phyloP scores from a whole-genome alignment of 1,140 invertebrate genomes.

The Drosophila seguyi region DNA sequence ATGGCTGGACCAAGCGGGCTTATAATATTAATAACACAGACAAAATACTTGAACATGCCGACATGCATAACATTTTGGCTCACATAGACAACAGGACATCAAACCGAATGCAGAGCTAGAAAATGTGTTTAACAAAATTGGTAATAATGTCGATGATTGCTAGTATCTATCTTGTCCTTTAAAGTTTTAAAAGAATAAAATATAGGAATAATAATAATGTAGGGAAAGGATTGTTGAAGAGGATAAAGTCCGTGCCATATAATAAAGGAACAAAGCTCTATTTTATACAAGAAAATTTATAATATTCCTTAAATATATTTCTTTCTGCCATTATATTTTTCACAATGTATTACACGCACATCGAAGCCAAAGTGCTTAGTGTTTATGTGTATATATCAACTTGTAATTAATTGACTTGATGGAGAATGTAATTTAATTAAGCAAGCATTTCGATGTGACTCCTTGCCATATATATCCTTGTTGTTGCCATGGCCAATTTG shows the following conservation, averaged over 20 bases:
- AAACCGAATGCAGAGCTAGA: conserved; percentile 1
- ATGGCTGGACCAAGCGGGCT: conserved; percentile 66
- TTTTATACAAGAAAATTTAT: no score
- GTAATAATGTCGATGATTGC: background rate
- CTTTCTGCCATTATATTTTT: background rate
- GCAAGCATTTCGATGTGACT: conserved; percentile 78
- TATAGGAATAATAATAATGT: no score
- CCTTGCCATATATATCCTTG: conserved; percentile 51
- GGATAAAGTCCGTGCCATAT: no score
- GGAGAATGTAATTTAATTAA: conserved; percentile 85
- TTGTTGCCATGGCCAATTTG: conserved; percentile 41
- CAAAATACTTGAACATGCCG: conserved; percentile 81
- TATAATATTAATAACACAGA: conserved; percentile 84
- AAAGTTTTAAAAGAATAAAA: no score
- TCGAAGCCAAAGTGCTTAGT: conserved; percentile 28
- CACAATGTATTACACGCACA: conserved; percentile 19
- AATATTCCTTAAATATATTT: background rate
- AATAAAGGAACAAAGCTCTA: background rate
- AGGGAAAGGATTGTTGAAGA: no score
- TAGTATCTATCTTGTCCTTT: no score
- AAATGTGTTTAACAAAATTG: background rate
- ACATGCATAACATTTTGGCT: conserved; percentile 75
- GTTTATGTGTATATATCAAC: conserved; percentile 64
- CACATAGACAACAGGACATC: conserved; percentile 38
- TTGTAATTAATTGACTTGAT: conserved; percentile 85